Base-by-base conservation (phyloP, 2,113 vertebrate species). In the Etheostoma spectabile region DNA sequence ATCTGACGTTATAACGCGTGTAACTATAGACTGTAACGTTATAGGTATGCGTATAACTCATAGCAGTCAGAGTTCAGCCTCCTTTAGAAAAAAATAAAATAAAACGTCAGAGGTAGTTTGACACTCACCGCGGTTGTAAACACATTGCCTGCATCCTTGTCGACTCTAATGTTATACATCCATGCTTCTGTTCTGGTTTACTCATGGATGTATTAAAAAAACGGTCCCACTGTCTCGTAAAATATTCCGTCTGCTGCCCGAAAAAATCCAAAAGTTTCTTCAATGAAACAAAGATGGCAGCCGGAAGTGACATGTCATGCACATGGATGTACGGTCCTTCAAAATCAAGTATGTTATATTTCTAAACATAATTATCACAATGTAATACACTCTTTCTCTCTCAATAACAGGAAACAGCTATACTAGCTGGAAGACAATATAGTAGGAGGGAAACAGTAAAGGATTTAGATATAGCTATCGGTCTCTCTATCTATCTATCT, bases 401-500 rank as follows among this genome's bases (percentile, higher is more conserved):
- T n/a, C n/a, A n/a, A n/a, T n/a, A n/a, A n/a, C n/a, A n/a, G n/a
- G n/a, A n/a, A n/a, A n/a, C n/a, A n/a, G n/a, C n/a, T n/a, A n/a
- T n/a, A n/a, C n/a, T n/a, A n/a, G n/a, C n/a, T n/a, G n/a, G 38
- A 42, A 42, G 38, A 42, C 38, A 1, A 42, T 42, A 42, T 42
- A 3, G 10, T 42, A 42, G 10, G 38, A 42, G 8, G 38, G 38
- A 42, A 42, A 42, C 38, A 10, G 38, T 42, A 42, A 3, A 42
- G 10, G 10, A 42, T 42, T 1, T 11, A 10, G 8, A 42, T 42
- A 18, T 15, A 53, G 27, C 15, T 64, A 18, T 64, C n/a, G 24
- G n/a, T 62, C 33, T 62, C 13, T 15, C 56, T 30, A n/a, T 62
- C 72, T 63, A 35, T n/a, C n/a, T n/a, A n/a, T 74, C 57, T 74